Evolutionary conservation across 30 jellyfish, hydroid and myxozoan species (phyloP).

Genomic region (Rhopilema esculentum): DNA sequence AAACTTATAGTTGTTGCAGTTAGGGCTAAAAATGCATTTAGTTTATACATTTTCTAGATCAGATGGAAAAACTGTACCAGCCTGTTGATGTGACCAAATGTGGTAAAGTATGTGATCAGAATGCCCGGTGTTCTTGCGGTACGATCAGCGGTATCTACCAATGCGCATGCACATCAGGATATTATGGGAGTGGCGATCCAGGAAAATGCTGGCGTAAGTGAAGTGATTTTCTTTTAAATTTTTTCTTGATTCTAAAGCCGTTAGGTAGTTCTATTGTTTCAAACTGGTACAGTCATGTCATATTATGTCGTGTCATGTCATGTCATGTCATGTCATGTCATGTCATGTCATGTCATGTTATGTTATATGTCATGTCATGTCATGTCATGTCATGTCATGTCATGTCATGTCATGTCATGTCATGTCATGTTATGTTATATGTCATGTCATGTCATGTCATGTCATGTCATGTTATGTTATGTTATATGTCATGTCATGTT

Average conservation of each 20-base stretch:
- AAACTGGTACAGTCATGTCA: no score
- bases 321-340: not conserved
- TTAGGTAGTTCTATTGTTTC: no score
- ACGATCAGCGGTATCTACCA: constrained; percentile 95
- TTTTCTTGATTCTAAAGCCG: not conserved
- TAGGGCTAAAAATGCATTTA: not conserved
- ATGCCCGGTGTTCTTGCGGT: constrained; percentile 95
- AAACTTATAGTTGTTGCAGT: no score
- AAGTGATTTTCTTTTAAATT: no score
- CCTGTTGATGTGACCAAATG: constrained; percentile 63
- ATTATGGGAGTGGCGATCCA: constrained; percentile 90
- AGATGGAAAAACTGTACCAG: constrained; percentile 85
- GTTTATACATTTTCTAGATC: constrained; percentile 62
- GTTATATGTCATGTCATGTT: not conserved
- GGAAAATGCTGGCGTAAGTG: constrained; percentile 87
- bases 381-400: not conserved
- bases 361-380: not conserved
- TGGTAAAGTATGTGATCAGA: constrained; percentile 80
- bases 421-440: not conserved
- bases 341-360: not conserved
- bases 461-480: not conserved
- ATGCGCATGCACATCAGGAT: constrained; percentile 96
- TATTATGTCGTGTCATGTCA: not conserved
- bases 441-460: not conserved
- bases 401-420: not conserved